These are phyloP conservation scores for Ardeotis arabs DNA, from an alignment of 2,113 vertebrate genomes.

Conservation along the genomic window DNA sequence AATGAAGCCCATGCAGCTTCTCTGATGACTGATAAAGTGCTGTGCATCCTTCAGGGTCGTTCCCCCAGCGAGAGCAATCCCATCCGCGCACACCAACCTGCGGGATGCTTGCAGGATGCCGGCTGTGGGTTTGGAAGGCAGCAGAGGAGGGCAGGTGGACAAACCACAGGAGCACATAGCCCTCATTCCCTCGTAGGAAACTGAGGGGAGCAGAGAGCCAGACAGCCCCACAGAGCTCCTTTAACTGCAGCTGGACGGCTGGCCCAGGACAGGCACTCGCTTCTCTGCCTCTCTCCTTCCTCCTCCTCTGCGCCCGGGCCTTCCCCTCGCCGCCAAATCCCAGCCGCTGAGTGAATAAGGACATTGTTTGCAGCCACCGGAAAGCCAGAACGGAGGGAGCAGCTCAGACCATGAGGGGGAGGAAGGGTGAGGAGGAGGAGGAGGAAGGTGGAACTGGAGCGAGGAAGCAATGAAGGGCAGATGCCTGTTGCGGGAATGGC, in stretches of 20 bases:
- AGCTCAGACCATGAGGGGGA: not conserved
- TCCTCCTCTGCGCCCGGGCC: not conserved
- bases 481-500: slow-evolving; percentile 56
- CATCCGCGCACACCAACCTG: not conserved
- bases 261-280: not conserved
- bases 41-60: not conserved
- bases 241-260: not conserved
- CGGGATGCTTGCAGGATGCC: not conserved
- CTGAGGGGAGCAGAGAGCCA: not conserved
- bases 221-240: not conserved
- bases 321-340: slow-evolving; percentile 27
- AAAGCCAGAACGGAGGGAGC: slow-evolving; percentile 58
- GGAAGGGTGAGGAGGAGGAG: slow-evolving; percentile 49
- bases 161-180: not conserved
- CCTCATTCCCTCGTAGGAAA: not conserved
- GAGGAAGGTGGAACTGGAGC: slow-evolving; percentile 57
- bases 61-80: not conserved
- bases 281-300: slow-evolving; percentile 30
- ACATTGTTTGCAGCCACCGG: slow-evolving; percentile 63
- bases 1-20: not conserved
- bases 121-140: not conserved
- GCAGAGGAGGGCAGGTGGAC: not conserved
- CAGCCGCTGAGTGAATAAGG: slow-evolving; percentile 31
- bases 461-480: slow-evolving; percentile 42
- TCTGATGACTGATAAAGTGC: not conserved